Conservation (phyloP, 1,140 invertebrate genomes). For the Gerris buenoi region DNA sequence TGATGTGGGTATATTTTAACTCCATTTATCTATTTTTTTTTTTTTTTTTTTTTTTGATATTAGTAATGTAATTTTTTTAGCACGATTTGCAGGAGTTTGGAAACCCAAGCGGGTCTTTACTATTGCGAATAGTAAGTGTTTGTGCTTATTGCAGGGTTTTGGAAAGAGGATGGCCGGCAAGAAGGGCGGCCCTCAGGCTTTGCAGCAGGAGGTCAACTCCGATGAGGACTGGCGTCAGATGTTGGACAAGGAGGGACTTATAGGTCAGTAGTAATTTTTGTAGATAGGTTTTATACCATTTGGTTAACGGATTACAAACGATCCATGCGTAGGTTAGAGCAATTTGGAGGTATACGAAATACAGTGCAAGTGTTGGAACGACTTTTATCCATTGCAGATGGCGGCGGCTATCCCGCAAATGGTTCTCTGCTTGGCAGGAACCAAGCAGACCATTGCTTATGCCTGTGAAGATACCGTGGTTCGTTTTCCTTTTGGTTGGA, state of each 20-base stretch:
- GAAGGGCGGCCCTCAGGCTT: conserved; percentile 53
- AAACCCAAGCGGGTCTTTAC: no score
- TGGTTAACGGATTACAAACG: conserved; percentile 2
- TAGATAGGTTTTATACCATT: not conserved
- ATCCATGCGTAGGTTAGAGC: not conserved
- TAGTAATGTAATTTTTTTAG: no score
- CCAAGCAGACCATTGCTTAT: no score
- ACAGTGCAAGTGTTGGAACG: not conserved
- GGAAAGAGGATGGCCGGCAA: conserved; percentile 42
- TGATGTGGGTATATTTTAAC: no score
- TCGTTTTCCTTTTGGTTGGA: no score
- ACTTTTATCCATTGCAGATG: not conserved
- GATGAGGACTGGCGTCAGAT: conserved; percentile 79
- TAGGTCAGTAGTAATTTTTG: conserved; percentile 40
- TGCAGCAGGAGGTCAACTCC: conserved; percentile 63
- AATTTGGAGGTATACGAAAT: not conserved
- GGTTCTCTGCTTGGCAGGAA: not conserved
- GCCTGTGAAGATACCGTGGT: no score
- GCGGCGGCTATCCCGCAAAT: not conserved
- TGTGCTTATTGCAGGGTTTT: not conserved
- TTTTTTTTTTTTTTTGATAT: no score
- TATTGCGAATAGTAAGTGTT: no score
- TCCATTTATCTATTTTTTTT: no score
- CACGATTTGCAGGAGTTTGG: no score
- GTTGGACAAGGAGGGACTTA: conserved; percentile 55